A percentile compares a stretch with the other conserved stretches of the same genome.
Evolutionary conservation across 1,140 invertebrate species (phyloP).

Genomic region (Drosophila athabasca): DNA sequence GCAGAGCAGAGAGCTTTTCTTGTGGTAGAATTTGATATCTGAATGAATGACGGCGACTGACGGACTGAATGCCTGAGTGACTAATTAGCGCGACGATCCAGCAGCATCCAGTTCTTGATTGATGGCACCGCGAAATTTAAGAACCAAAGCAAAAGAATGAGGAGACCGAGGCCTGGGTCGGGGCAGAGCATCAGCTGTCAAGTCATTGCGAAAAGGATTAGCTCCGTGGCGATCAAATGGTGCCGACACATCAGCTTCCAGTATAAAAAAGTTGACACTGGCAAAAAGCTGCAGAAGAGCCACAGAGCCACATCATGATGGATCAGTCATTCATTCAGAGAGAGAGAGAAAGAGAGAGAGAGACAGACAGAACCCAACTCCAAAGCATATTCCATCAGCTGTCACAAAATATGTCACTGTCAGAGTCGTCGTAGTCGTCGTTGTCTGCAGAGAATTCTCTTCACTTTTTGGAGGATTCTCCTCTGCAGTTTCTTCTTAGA

Average conservation of each 20-base stretch:
- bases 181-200: constrained; percentile 66
- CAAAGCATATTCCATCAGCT: constrained; percentile 81
- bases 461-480: constrained; percentile 10
- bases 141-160: constrained; percentile 59
- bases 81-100: constrained; percentile 72
- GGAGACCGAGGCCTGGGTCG: background rate
- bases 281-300: constrained; percentile 40
- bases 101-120: constrained; percentile 69
- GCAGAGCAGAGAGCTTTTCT: constrained; percentile 14
- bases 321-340: constrained; percentile 48
- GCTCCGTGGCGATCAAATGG: constrained; percentile 73
- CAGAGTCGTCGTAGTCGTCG: constrained; percentile 51
- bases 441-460: constrained; percentile 53
- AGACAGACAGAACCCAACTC: constrained; percentile 56
- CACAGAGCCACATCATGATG: constrained; percentile 50
- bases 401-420: constrained; percentile 83
- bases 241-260: constrained; percentile 76
- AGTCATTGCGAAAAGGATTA: constrained; percentile 83
- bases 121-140: constrained; percentile 83
- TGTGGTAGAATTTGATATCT: constrained; percentile 67
- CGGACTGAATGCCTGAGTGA: constrained; percentile 59
- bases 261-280: constrained; percentile 76
- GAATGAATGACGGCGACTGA: constrained; percentile 21
- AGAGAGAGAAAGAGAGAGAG: constrained; percentile 17
- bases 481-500: constrained; percentile 32